phyloP scores from a whole-genome alignment of 2,888 invertebrate species.

The Oeneis ivallda region DNA sequence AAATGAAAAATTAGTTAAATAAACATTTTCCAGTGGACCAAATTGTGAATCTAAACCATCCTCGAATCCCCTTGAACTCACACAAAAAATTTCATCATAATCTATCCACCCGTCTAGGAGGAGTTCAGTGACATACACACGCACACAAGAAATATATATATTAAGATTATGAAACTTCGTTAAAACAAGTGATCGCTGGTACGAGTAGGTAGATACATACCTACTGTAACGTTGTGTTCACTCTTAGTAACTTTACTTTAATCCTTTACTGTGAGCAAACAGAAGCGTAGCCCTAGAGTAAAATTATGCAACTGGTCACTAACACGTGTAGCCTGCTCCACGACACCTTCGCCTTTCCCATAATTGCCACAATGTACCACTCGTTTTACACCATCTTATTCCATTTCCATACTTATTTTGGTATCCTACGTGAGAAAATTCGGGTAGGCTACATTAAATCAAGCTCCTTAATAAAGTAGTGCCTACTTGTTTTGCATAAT shows the following conservation, averaged over 20 bases:
- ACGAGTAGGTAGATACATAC: background rate
- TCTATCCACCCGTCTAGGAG: no score
- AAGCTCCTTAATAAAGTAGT: conserved; percentile 22
- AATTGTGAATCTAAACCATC: no score
- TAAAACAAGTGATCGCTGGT: background rate
- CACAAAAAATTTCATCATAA: no score
- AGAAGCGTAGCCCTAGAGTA: conserved; percentile 57
- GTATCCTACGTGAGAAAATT: conserved; percentile 33
- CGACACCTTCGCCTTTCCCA: conserved; percentile 72
- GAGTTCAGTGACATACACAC: no score
- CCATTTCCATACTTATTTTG: conserved; percentile 38
- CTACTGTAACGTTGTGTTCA: background rate
- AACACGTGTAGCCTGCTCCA: conserved; percentile 69
- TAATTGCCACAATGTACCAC: conserved; percentile 63
- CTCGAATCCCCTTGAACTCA: no score
- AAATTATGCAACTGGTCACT: conserved; percentile 69
- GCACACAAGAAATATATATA: no score
- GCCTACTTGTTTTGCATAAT: conserved; percentile 26
- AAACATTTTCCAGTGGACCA: no score
- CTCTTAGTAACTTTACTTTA: background rate
- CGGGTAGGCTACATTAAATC: conserved; percentile 29
- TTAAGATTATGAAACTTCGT: no score
- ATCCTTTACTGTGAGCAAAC: background rate
- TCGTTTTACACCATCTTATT: conserved; percentile 31
- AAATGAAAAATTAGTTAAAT: no score